Evolutionary conservation across 1,140 invertebrate species (phyloP).

Genomic region (Drosophila lini): DNA sequence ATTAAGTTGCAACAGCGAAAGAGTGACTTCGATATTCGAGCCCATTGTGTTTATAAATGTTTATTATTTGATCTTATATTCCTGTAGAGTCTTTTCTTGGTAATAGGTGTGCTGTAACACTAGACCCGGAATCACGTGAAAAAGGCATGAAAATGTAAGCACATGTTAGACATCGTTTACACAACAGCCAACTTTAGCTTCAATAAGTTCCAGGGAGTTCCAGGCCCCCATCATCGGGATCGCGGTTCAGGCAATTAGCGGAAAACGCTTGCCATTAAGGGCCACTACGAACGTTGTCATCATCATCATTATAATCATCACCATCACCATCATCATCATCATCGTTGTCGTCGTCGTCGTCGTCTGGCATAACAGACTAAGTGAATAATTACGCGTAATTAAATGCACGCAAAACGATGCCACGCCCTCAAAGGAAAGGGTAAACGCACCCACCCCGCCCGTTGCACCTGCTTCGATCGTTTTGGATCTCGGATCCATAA

Average conservation of each 20-base stretch:
- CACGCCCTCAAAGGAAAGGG: slow-evolving; percentile 31
- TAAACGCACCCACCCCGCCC: background rate
- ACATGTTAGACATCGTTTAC: slow-evolving; percentile 56
- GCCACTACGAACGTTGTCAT: slow-evolving; percentile 10
- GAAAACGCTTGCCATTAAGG: slow-evolving; percentile 61
- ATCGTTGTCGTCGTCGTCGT: slow-evolving; percentile 1
- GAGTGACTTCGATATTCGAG: background rate
- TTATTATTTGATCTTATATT: background rate
- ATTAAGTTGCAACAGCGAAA: slow-evolving; percentile 5
- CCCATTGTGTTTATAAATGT: background rate
- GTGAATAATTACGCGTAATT: slow-evolving; percentile 78
- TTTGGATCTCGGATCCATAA: slow-evolving; percentile 7
- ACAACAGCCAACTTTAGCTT: background rate
- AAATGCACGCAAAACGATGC: slow-evolving; percentile 65
- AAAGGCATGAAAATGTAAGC: slow-evolving; percentile 39
- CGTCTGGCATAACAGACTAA: slow-evolving; percentile 58
- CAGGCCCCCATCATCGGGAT: background rate
- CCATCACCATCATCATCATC: slow-evolving; percentile 2
- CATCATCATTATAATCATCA: slow-evolving; percentile 1
- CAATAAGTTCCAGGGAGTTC: background rate
- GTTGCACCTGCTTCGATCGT: slow-evolving; percentile 24
- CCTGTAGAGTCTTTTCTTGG: background rate
- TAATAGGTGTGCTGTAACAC: too few relatives aligned
- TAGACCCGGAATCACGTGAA: slow-evolving; percentile 36
- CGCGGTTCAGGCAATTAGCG: slow-evolving; percentile 37